Evolutionary conservation across 2,113 vertebrate genomes (phyloP), one percentile per base, ranked within the genome.

Genomic region (Dromas ardeola): DNA sequence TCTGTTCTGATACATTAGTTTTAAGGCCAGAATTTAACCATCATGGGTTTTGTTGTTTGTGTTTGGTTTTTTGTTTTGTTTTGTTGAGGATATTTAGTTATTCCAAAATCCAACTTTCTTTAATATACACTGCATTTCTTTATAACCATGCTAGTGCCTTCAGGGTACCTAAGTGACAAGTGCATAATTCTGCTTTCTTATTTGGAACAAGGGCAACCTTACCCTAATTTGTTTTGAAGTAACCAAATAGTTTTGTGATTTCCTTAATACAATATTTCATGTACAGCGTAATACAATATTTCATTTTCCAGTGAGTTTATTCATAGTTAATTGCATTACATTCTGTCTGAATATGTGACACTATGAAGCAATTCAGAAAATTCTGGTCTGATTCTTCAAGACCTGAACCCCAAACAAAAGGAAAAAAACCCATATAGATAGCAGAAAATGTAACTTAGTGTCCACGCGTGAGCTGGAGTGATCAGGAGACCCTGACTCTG

Each of bases 391-490:
- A 74, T 66, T 70, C 23, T 29, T 74, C 50, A 73, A 43, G 9
- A 62, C 26, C 20, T 74, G 58, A 90, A 22, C 6, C 5, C 17
- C 42, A 53, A 94, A 45, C 4, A 40, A 59, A 2, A 59, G 5
- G 5, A 14, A 49, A 67, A 62, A 36, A 2, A 0, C 4, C 3
- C 20, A 23, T 5, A 56, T 21, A 47, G 10, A 3, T 32, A 65
- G 40, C 36, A 92, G 11, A 50, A 81, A 84, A 29, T 40, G 5
- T 69, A 34, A 42, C 5, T 42, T 55, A 3, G 3, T 34, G 5
- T 69, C 18, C 27, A 73, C 55, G 10, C 6, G 19, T 61, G 11
- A 81, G 5, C 26, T 59, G 32, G 25, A 45, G 10, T 23, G 19
- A 63, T 58, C 49, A 59, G 10, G 11, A 90, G 12, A 76, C 22